Evolutionary conservation across 2,888 invertebrate genomes (phyloP), one percentile per base, ranked within the genome.

Genomic region (Torymus tubicola): DNA sequence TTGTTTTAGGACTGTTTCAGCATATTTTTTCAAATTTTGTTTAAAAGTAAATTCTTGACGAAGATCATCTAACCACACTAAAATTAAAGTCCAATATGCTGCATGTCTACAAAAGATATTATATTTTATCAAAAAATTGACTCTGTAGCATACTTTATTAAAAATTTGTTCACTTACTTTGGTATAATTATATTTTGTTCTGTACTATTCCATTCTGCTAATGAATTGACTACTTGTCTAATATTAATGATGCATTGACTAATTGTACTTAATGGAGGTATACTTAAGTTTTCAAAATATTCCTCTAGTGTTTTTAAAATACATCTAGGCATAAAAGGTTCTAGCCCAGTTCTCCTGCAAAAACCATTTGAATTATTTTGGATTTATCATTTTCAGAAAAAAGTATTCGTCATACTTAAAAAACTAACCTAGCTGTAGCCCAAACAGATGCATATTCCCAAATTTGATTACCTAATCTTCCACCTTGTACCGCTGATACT

Each of bases 101-200:
- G 92, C 91, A 86, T 92, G 92, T 77, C 90, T 90, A 80, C 4
- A 67, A 24, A 24, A 2, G 24, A 74, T 13, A 65, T 11, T 50
- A 60, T 60, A n/a, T 31, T 53, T 21, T 31, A 31, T 52, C 24
- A 14, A 64, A 50, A 12, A 52, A 42, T 50, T 14, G 42, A 2
- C 24, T 55, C 12, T 42, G 10, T 63, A 52, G 65, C 16, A n/a
- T 11, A 42, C 14, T 65, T 4, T 31, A 16, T 8, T 11, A 3
- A 42, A 14, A 67, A 5, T 21, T 61, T 52, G 16, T 42, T 53
- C 10, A 57, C 70, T 71, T 84, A 90, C 90, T 91, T 91, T 77
- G 93, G 93, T 85, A 93, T 89, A 83, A 93, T 91, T 81, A 93
- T 93, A 85, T 92, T 93, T 86, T 93, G 93, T 73, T 92, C 92